A percentile compares a stretch with the other conserved stretches of the same genome.
phyloP scores from a whole-genome alignment of 2,113 vertebrate species.

The Gavia stellata region DNA sequence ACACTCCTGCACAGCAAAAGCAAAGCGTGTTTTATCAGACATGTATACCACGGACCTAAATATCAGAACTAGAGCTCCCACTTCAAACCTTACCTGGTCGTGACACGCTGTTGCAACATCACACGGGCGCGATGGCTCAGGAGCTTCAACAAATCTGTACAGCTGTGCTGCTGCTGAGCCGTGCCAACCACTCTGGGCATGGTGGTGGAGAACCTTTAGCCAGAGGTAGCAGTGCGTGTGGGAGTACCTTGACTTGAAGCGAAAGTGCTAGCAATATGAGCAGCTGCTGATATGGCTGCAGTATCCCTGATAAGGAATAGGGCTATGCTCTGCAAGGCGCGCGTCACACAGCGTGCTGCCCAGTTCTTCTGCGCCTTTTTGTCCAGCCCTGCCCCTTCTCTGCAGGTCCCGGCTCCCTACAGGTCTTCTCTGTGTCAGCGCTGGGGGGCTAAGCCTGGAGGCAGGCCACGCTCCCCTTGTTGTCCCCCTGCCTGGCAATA shows the following conservation, averaged over 20 bases:
- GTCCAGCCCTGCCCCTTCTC: not conserved
- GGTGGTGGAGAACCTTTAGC: not conserved
- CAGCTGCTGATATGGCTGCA: not conserved
- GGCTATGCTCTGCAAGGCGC: not conserved
- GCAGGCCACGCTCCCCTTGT: not conserved
- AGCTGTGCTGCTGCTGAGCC: not conserved
- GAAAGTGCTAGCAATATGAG: not conserved
- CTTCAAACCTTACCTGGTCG: not conserved
- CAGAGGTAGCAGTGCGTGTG: not conserved
- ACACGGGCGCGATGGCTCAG: rapidly evolving
- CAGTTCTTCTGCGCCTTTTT: not conserved
- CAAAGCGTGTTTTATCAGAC: not conserved
- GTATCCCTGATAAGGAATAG: not conserved
- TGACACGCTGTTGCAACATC: rapidly evolving
- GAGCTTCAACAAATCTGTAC: not conserved
- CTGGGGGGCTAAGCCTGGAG: not conserved
- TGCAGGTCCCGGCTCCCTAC: not conserved
- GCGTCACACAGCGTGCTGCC: rapidly evolving
- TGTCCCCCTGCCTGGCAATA: not conserved
- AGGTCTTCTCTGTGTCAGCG: not conserved
- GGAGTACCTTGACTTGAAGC: not conserved
- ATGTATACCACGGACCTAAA: not conserved
- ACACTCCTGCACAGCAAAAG: not conserved
- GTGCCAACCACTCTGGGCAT: rapidly evolving
- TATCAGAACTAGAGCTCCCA: not conserved